Evolutionary conservation across 23 tunicate species (phyloP).

Genomic region (Diplosoma virens): DNA sequence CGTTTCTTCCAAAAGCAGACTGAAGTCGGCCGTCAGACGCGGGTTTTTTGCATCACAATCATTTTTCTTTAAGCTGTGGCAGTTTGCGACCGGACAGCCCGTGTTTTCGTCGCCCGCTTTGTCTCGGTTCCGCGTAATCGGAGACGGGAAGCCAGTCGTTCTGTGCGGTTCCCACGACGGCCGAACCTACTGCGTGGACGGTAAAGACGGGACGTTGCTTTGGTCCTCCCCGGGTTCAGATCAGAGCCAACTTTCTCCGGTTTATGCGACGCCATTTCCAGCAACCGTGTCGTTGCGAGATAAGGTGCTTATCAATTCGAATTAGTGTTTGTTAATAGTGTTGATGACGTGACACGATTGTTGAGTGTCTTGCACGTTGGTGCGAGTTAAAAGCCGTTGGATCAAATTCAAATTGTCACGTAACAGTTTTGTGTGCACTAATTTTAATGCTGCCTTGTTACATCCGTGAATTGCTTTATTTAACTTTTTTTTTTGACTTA

Average conservation of each 20-base stretch:
- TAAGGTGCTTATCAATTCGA: too few species aligned
- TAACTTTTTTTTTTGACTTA: too few species aligned
- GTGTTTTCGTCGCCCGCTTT: slow-evolving; percentile 68
- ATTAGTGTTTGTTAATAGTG: too few species aligned
- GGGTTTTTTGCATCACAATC: not conserved
- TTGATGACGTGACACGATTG: too few species aligned
- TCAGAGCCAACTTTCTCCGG: slow-evolving; percentile 1
- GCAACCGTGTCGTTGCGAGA: not conserved
- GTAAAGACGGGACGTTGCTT: slow-evolving; percentile 21
- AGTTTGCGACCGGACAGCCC: slow-evolving; percentile 21
- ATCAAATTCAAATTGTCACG: too few species aligned
- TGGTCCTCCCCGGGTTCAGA: slow-evolving; percentile 40
- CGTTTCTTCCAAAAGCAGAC: too few species aligned
- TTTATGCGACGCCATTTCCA: slow-evolving; percentile 50
- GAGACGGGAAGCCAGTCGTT: not conserved
- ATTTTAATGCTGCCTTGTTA: too few species aligned
- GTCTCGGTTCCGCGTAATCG: not conserved
- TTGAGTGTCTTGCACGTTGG: too few species aligned
- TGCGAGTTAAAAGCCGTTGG: too few species aligned
- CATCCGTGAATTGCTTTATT: too few species aligned
- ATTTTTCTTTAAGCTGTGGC: slow-evolving; percentile 35
- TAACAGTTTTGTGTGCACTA: too few species aligned
- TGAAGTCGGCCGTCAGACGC: too few species aligned
- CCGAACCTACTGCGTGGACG: slow-evolving; percentile 33
- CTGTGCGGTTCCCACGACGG: slow-evolving; percentile 90